Evolutionary conservation across 2,888 invertebrate genomes (phyloP).

Genomic region (Agonum fuliginosum): DNA sequence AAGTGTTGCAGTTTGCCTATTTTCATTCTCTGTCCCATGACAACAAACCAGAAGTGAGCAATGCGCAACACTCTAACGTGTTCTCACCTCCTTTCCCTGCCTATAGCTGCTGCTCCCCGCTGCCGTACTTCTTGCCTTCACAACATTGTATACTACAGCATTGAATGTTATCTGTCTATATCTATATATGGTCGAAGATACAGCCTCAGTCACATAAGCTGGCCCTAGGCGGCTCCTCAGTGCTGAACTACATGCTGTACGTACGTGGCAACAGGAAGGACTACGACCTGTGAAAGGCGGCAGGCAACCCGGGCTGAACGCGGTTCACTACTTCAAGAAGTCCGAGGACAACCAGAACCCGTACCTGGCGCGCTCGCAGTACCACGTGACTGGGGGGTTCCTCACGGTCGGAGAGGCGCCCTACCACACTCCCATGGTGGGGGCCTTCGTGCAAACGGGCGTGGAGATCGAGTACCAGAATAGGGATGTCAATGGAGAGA

Average conservation of each 20-base stretch:
- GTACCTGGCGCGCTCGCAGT: constrained; percentile 85
- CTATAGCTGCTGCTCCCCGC: no score
- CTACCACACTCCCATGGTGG: constrained; percentile 88
- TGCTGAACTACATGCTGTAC: constrained; percentile 94
- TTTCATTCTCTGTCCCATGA: no score
- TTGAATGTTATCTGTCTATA: no score
- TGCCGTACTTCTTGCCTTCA: no score
- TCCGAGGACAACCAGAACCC: constrained; percentile 94
- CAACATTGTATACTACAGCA: no score
- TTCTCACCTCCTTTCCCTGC: no score
- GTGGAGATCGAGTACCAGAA: constrained; percentile 89
- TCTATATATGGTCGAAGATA: no score
- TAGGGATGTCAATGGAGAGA: constrained; percentile 90
- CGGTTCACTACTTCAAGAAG: constrained; percentile 90
- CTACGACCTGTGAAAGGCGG: constrained; percentile 91
- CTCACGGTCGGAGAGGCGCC: constrained; percentile 91
- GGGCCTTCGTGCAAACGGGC: constrained; percentile 89
- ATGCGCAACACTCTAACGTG: no score
- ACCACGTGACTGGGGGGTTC: constrained; percentile 87
- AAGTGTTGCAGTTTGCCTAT: no score
- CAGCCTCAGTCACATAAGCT: constrained; percentile 95
- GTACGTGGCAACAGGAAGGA: constrained; percentile 91
- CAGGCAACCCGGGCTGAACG: constrained; percentile 91
- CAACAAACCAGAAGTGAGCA: no score
- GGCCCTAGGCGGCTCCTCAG: constrained; percentile 92